phyloP scores from a whole-genome alignment of 2,113 vertebrate genomes.

The Phalacrocorax aristotelis region DNA sequence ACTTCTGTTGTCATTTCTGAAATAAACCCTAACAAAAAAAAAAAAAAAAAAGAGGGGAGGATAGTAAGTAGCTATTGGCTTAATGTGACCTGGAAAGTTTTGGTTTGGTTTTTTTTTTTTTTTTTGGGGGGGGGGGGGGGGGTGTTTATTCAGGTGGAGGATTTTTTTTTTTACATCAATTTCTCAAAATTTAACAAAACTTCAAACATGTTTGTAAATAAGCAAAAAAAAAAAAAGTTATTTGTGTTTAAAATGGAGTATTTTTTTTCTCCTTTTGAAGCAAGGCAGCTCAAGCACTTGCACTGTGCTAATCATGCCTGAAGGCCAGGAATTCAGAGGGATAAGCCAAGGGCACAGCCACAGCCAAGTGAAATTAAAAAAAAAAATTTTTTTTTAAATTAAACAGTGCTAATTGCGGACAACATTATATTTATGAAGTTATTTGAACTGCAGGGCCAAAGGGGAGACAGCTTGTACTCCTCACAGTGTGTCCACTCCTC shows the following conservation, averaged over 20 bases:
- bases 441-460: neutral
- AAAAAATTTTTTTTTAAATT: neutral
- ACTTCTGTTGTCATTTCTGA: neutral
- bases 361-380: slow-evolving; percentile 13
- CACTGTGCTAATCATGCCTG: neutral
- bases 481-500: neutral
- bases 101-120: no score
- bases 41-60: neutral
- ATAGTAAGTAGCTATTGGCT: neutral
- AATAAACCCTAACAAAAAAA: neutral
- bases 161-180: neutral
- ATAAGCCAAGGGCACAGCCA: slow-evolving; percentile 41
- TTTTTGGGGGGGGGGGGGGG: neutral
- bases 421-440: neutral
- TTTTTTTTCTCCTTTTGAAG: neutral
- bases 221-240: neutral
- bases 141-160: neutral
- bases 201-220: neutral
- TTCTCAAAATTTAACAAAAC: slow-evolving; percentile 15
- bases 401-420: slow-evolving; percentile 14
- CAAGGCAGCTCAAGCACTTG: neutral
- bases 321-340: slow-evolving; percentile 32
- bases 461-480: neutral
- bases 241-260: neutral
- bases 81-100: neutral